These are phyloP conservation scores for Poecile montanus DNA, from an alignment of 2,797 vertebrate species.

Conservation along the genomic window DNA sequence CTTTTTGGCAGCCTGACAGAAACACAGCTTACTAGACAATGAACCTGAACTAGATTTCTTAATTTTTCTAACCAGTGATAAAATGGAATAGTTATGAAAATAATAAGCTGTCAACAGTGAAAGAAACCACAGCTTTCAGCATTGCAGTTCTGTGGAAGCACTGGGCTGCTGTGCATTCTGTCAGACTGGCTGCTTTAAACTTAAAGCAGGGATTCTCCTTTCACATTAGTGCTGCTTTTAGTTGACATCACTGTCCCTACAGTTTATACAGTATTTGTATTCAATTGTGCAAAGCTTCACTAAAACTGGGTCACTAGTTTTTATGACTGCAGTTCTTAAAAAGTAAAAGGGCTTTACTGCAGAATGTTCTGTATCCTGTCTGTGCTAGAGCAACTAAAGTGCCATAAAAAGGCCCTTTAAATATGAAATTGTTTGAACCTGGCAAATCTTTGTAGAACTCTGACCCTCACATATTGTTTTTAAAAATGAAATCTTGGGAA, in stretches of 20 bases:
- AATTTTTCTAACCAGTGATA: constrained; percentile 12
- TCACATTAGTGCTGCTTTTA: background rate
- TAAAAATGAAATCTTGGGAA: constrained; percentile 1
- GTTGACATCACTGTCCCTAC: background rate
- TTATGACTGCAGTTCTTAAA: constrained; percentile 10
- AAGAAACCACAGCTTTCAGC: background rate
- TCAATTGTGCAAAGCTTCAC: constrained; percentile 13
- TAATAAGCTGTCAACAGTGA: background rate
- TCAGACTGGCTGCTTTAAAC: background rate
- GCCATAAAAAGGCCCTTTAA: background rate
- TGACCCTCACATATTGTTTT: background rate
- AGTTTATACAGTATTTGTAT: background rate
- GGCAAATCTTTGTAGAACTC: background rate
- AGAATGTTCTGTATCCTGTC: background rate
- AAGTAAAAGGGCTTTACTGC: background rate
- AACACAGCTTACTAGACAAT: background rate
- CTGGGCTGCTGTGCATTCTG: background rate
- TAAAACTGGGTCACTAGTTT: constrained; percentile 22
- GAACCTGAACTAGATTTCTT: constrained; percentile 13
- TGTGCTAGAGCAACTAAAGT: background rate
- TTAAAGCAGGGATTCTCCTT: background rate
- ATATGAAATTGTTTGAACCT: constrained; percentile 6
- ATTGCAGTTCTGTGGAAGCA: background rate
- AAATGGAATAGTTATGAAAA: constrained; percentile 26
- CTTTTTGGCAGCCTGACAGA: constrained; percentile 40